phyloP scores from a whole-genome alignment of 2,113 vertebrate genomes.

The Reinhardtius hippoglossoides region DNA sequence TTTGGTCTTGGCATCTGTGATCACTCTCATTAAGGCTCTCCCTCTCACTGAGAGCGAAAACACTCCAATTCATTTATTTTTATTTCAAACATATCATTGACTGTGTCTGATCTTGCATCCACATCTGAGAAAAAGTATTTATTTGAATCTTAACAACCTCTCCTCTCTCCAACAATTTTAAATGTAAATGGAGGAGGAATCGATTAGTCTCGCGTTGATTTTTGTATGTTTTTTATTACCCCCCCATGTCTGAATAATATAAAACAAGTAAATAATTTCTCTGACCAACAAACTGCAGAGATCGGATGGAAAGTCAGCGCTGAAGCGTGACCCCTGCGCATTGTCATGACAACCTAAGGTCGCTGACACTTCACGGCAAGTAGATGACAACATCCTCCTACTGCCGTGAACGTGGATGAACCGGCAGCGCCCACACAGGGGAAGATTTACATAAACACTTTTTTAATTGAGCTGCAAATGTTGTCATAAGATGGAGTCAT shows the following conservation, averaged over 20 bases:
- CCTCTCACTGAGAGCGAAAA: conserved; percentile 60
- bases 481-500: conserved; percentile 65
- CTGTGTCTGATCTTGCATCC: conserved; percentile 66
- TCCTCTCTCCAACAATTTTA: conserved; percentile 55
- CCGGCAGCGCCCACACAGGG: conserved; percentile 50
- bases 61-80: conserved; percentile 72
- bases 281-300: conserved; percentile 40
- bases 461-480: conserved; percentile 73
- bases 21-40: conserved; percentile 74
- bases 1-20: conserved; percentile 72
- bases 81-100: conserved; percentile 74
- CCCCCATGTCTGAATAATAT: conserved; percentile 42
- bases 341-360: conserved; percentile 56
- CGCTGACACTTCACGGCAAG: conserved; percentile 13
- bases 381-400: conserved; percentile 61
- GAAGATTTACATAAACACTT: conserved; percentile 67
- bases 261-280: conserved; percentile 68
- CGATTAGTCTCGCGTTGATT: conserved; percentile 59
- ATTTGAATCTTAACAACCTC: conserved; percentile 58
- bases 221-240: background rate
- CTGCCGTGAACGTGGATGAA: conserved; percentile 31
- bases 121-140: conserved; percentile 70
- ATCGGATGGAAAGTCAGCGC: conserved; percentile 43
- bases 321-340: conserved; percentile 61
- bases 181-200: conserved; percentile 70